Evolutionary conservation across 2,113 vertebrate species (phyloP).

Genomic region (Etia nguti): DNA sequence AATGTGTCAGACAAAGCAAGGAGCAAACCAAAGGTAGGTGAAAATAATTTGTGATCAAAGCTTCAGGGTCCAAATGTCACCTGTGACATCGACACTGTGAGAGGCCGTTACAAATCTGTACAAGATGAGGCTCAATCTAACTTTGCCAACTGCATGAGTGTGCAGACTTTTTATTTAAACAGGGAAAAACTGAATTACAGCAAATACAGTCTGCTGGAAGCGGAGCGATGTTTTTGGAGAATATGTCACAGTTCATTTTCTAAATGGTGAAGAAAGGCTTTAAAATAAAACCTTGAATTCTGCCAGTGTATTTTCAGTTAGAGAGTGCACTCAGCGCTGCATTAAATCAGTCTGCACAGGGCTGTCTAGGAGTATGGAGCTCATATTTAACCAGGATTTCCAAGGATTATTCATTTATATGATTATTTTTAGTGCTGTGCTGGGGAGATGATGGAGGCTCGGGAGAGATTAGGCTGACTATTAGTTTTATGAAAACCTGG

Average conservation of each 20-base stretch:
- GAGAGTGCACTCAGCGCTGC: not conserved
- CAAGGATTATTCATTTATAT: slow-evolving; percentile 65
- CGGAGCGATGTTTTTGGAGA: not conserved
- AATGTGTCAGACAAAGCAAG: slow-evolving; percentile 74
- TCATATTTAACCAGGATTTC: slow-evolving; percentile 61
- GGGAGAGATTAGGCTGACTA: slow-evolving; percentile 52
- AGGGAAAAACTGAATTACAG: not conserved
- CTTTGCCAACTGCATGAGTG: not conserved
- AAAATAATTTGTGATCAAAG: not conserved
- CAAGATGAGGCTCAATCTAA: not conserved
- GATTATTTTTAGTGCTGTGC: slow-evolving; percentile 54
- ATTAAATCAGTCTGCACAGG: slow-evolving; percentile 25
- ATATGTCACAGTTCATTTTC: not conserved
- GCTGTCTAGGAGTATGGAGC: slow-evolving; percentile 32
- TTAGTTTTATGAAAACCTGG: slow-evolving; percentile 53
- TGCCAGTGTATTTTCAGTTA: not conserved
- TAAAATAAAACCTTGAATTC: not conserved
- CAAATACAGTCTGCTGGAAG: not conserved
- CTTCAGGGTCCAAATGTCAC: not conserved
- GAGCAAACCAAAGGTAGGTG: slow-evolving; percentile 75
- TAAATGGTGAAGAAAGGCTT: not conserved
- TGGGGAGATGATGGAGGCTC: slow-evolving; percentile 9
- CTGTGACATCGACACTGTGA: not conserved
- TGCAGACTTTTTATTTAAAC: not conserved
- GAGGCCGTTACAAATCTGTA: not conserved